Evolutionary conservation across 2,797 vertebrate genomes (phyloP).

Genomic region (Acanthopagrus latus): DNA sequence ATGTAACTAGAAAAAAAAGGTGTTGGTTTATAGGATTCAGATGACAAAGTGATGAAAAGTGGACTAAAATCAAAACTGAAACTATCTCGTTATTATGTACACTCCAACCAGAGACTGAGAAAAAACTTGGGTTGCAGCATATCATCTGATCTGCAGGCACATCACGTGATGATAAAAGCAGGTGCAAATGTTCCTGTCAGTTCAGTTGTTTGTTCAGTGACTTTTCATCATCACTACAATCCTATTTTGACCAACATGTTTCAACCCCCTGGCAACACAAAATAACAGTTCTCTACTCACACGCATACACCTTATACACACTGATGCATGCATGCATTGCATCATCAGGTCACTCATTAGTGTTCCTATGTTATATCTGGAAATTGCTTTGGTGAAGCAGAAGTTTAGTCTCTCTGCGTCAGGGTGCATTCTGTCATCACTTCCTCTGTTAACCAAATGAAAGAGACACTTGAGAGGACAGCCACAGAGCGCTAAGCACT

Average conservation of each 20-base stretch:
- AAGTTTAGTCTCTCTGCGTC: constrained; percentile 8
- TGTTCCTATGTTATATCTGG: constrained; percentile 8
- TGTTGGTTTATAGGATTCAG: not conserved
- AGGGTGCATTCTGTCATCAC: constrained; percentile 44
- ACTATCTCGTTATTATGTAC: not conserved
- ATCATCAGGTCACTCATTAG: constrained; percentile 23
- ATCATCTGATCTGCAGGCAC: not conserved
- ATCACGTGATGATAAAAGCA: not conserved
- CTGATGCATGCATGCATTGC: not conserved
- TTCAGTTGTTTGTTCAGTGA: constrained; percentile 23
- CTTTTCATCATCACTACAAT: constrained; percentile 45
- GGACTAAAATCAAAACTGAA: not conserved
- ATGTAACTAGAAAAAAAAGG: not conserved
- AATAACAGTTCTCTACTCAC: constrained; percentile 25
- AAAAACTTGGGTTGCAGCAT: not conserved
- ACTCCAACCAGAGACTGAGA: not conserved
- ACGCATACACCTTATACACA: not conserved
- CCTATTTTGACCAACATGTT: constrained; percentile 22
- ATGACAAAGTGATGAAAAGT: not conserved
- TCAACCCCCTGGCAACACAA: constrained; percentile 36
- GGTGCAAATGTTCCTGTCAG: not conserved
- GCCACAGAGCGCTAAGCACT: not conserved
- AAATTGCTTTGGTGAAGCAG: constrained; percentile 40
- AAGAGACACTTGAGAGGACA: no score
- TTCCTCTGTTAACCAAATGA: constrained; percentile 23